These are phyloP conservation scores for Cyclophora albipunctata DNA, from an alignment of 2,888 invertebrate species.

Conservation along the genomic window DNA sequence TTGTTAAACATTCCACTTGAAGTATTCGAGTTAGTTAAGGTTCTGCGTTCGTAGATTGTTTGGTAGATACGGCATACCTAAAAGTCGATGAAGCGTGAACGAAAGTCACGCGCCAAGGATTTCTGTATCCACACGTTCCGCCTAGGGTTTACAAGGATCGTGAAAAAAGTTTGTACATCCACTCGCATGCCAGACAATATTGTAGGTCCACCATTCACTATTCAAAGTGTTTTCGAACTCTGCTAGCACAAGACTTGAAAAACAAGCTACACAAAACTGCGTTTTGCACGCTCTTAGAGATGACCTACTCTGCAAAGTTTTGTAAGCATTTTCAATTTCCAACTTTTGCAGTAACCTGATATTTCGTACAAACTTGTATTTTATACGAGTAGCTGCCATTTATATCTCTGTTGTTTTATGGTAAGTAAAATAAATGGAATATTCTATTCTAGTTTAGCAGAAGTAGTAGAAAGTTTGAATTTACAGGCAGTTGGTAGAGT, in stretches of 20 bases:
- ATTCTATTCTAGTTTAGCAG: no score
- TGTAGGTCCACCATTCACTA: conserved; percentile 14
- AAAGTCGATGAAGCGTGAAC: conserved; percentile 60
- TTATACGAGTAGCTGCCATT: no score
- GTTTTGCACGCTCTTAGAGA: background rate
- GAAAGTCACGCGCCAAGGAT: conserved; percentile 65
- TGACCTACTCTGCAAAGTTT: background rate
- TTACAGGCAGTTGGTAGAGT: no score
- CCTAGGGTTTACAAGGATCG: conserved; percentile 20
- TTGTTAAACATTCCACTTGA: conserved; percentile 25
- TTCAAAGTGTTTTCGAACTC: conserved; percentile 8
- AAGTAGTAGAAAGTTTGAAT: no score
- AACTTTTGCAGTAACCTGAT: no score
- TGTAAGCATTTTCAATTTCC: background rate
- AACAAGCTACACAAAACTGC: background rate
- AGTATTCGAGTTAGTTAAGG: conserved; percentile 40
- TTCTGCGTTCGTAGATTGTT: conserved; percentile 48
- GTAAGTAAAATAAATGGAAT: no score
- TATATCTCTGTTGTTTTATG: no score
- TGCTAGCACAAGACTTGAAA: background rate
- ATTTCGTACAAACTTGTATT: no score
- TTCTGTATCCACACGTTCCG: conserved; percentile 52
- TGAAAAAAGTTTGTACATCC: conserved; percentile 16
- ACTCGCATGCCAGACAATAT: conserved; percentile 5
- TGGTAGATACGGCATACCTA: conserved; percentile 55